Evolutionary conservation across 2,888 invertebrate genomes (phyloP).

Genomic region (Enchytraeus crypticus): DNA sequence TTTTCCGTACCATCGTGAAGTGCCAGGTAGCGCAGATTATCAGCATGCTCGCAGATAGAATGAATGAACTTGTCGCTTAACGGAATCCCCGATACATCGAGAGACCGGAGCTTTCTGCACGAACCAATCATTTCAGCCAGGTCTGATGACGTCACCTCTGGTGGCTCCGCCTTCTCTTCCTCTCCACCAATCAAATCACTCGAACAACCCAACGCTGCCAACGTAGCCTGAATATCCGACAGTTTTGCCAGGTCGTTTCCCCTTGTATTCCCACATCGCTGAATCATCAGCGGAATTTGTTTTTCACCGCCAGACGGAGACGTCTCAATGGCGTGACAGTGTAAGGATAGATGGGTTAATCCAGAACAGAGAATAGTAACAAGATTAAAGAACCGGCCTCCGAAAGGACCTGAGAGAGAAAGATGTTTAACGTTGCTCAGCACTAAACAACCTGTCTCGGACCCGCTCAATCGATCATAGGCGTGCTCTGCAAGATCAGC

Average conservation of each 20-base stretch:
- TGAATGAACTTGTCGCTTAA: constrained; percentile 7
- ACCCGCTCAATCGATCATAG: constrained; percentile 12
- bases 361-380: constrained; percentile 23
- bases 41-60: constrained; percentile 1
- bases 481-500: constrained; percentile 13
- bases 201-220: no score
- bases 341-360: constrained; percentile 13
- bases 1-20: not conserved
- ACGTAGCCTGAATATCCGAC: no score
- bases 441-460: constrained; percentile 8
- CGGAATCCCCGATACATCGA: constrained; percentile 6
- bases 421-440: constrained; percentile 15
- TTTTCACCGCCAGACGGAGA: no score
- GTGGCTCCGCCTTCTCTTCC: no score
- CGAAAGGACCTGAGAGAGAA: constrained; percentile 17
- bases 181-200: no score
- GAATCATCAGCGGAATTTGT: no score
- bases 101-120: constrained; percentile 7
- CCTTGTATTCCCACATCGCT: no score
- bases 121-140: constrained; percentile 9
- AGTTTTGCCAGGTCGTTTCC: no score
- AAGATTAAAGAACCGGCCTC: constrained; percentile 19
- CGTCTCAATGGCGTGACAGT: no score
- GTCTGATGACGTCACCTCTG: constrained; percentile 3
- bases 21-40: not conserved